Evolutionary conservation across 2,113 vertebrate genomes (phyloP).

Genomic region (Catharus minimus): DNA sequence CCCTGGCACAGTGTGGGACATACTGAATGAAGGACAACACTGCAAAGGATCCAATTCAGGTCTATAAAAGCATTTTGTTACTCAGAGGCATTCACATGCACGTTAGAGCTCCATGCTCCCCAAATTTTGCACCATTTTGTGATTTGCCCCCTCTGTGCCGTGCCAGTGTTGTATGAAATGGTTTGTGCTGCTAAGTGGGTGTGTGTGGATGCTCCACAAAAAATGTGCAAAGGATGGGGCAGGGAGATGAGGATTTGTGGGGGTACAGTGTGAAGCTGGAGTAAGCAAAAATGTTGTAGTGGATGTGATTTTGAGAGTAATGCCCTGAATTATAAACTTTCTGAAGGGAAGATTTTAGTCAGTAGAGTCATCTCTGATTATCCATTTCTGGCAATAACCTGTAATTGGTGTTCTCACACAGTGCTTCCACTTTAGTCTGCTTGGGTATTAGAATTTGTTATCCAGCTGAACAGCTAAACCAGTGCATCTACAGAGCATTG

Average conservation of each 20-base stretch:
- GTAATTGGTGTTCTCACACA: not conserved
- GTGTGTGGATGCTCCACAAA: not conserved
- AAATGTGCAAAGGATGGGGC: not conserved
- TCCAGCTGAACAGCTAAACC: not conserved
- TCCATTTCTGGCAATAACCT: not conserved
- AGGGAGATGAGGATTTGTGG: not conserved
- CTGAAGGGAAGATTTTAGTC: not conserved
- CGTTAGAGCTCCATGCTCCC: not conserved
- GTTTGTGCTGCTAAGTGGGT: not conserved
- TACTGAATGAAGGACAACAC: not conserved
- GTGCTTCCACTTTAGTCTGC: not conserved
- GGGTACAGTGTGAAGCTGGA: not conserved
- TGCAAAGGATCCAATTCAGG: not conserved
- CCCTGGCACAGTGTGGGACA: not conserved
- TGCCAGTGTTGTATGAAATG: not conserved
- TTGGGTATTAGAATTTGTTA: not conserved
- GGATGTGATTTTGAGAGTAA: not conserved
- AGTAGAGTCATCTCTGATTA: not conserved
- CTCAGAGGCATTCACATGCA: not conserved
- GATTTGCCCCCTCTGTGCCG: not conserved
- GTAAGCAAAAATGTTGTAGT: not conserved
- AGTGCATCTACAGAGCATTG: not conserved
- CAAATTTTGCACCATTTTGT: rapidly evolving
- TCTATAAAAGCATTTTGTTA: not conserved
- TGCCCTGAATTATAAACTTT: not conserved